Base-by-base conservation (phyloP, 2,113 vertebrate genomes). In the Corythaeola cristata region DNA sequence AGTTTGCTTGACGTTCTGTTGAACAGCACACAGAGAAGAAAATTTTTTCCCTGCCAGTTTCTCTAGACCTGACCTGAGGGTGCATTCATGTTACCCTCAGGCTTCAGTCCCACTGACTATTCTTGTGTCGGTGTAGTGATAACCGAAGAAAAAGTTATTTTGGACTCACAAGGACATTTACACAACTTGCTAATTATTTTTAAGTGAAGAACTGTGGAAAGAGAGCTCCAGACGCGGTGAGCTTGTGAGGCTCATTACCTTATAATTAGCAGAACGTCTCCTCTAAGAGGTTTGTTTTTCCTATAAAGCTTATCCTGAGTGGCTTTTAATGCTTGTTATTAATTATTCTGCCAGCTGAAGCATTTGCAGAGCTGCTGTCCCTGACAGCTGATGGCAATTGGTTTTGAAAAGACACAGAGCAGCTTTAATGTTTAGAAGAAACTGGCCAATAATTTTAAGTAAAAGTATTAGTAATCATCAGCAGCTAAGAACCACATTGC, bases 311-410 rank as follows among this genome's bases (percentile, higher is more conserved):
- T 71, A 63, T 90, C 92, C 80, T 89, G 77, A 96, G 88, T 97
- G 88, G 89, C 56, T 93, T 86, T 94, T 97, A 94, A 80, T 93
- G 88, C 73, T 90, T 85, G 72, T 88, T 95, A 94, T 89, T 47
- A 93, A 77, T 94, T 96, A 81, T 49, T 89, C 64, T 96, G 85
- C 85, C 73, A 93, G 68, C 60, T 72, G 68, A 95, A 97, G 44
- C 95, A 94, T 94, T 97, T 95, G 79, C 83, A 87, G 79, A 92
- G 44, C 73, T 80, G 59, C 60, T 93, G 90, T 89, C 82, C 69
- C 53, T 75, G 60, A 78, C 80, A 87, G 85, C 49, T 92, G 83
- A 58, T 93, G 66, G 62, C 72, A 81, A 24, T 64, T 92, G 60
- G 39, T 81, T 92, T 92, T 93, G 76, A 96, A 92, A 96, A 97